These are phyloP conservation scores for Pherbina coryleti DNA, from an alignment of 2,888 invertebrate genomes.

Conservation along the genomic window DNA sequence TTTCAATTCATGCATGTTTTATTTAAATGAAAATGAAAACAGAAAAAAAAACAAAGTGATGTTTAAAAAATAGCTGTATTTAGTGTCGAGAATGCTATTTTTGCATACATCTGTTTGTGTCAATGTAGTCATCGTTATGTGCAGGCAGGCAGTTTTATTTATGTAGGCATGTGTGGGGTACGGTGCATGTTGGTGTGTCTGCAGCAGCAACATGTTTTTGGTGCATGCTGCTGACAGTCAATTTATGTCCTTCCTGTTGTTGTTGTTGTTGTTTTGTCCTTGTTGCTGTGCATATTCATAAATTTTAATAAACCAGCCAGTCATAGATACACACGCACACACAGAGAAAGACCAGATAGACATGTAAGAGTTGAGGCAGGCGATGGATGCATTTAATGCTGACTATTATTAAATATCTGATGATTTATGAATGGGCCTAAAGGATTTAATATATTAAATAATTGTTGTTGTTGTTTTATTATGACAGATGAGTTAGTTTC, in stretches of 20 bases:
- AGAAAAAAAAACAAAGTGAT: background rate
- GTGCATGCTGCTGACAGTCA: slow-evolving; percentile 20
- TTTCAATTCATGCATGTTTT: no score
- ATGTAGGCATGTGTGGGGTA: background rate
- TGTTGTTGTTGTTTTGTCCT: slow-evolving; percentile 5
- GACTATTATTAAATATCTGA: background rate
- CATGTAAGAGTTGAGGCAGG: background rate
- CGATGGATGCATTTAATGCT: background rate
- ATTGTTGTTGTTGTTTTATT: no score
- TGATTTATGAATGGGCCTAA: slow-evolving; percentile 8
- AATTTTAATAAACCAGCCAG: slow-evolving; percentile 17
- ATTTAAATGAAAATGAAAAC: background rate
- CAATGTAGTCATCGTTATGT: no score
- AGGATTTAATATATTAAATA: no score
- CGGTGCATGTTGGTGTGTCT: background rate
- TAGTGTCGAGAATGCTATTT: background rate
- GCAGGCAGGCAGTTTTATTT: background rate
- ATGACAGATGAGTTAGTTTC: no score
- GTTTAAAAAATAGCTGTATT: background rate
- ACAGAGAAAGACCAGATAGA: background rate
- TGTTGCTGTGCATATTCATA: slow-evolving; percentile 19
- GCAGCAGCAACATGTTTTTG: background rate
- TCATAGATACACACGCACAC: background rate
- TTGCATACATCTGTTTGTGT: background rate
- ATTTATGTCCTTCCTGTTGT: background rate